Evolutionary conservation across 1,140 invertebrate genomes (phyloP).

Genomic region (Galendromus occidentalis): DNA sequence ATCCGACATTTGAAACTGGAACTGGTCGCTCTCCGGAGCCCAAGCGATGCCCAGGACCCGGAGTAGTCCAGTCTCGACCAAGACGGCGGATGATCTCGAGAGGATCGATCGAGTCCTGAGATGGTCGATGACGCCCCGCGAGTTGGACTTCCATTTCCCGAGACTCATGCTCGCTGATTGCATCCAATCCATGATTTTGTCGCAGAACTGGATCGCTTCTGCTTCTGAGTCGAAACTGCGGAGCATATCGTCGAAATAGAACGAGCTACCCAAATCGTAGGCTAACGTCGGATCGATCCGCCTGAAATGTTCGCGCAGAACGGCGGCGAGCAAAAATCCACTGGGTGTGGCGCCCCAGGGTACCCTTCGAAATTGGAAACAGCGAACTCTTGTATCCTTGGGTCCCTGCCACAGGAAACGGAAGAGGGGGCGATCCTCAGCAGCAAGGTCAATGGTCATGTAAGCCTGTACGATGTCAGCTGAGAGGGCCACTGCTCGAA

Average conservation of each 20-base stretch:
- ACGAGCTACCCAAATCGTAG: no score
- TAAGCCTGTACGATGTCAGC: no score
- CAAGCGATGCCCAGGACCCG: conserved; percentile 11
- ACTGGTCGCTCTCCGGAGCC: conserved; percentile 4
- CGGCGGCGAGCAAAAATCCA: neutral
- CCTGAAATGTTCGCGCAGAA: no score
- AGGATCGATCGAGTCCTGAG: no score
- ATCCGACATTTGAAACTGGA: conserved; percentile 9
- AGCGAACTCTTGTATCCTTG: neutral
- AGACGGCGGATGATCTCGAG: neutral
- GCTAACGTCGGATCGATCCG: no score
- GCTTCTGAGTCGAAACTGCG: no score
- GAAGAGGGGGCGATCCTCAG: neutral
- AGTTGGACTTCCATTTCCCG: no score
- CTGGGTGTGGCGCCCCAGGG: neutral
- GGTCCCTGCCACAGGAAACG: neutral
- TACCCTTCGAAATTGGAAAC: neutral
- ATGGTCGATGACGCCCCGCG: no score
- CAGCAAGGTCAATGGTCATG: neutral
- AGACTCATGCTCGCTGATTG: no score
- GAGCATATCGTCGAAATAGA: no score
- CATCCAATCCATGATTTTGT: no score
- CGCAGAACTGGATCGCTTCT: no score
- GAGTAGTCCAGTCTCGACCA: neutral
- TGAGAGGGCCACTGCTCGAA: neutral